A percentile compares a stretch with the other conserved stretches of the same genome.
Evolutionary conservation across 2,797 vertebrate species (phyloP).

Genomic region (Onychomys leucogaster): DNA sequence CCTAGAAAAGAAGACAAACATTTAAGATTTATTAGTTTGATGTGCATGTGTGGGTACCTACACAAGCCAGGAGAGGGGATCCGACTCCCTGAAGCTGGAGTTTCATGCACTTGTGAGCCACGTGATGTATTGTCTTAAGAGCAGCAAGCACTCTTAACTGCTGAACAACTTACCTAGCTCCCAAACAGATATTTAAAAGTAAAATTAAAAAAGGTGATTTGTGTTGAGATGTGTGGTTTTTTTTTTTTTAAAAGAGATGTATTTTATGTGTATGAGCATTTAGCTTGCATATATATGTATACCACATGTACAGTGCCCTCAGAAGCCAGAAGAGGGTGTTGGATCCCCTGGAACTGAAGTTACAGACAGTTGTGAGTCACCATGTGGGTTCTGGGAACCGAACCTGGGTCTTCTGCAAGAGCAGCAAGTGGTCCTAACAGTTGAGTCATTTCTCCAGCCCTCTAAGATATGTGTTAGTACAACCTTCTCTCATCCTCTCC

Average conservation of each 20-base stretch:
- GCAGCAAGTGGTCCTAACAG: not conserved
- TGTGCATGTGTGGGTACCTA: not conserved
- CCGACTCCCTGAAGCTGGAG: not conserved
- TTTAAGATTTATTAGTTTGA: not conserved
- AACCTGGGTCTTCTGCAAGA: not conserved
- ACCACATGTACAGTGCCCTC: not conserved
- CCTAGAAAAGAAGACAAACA: slow-evolving; percentile 89
- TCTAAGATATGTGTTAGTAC: not conserved
- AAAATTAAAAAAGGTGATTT: not conserved
- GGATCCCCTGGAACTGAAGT: not conserved
- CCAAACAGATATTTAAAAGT: not conserved
- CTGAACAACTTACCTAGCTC: not conserved
- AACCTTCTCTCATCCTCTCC: not conserved
- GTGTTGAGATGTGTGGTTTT: not conserved
- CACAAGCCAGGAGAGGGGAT: not conserved
- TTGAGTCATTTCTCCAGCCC: not conserved
- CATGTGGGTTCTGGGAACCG: not conserved
- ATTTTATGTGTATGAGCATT: not conserved
- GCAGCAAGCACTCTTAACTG: not conserved
- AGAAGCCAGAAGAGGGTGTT: not conserved
- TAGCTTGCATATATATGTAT: not conserved
- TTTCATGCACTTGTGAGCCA: not conserved
- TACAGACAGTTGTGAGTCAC: not conserved
- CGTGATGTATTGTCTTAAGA: not conserved
- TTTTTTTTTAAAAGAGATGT: not conserved